phyloP scores from a whole-genome alignment of 1,140 invertebrate genomes.

The Vanessa atalanta region DNA sequence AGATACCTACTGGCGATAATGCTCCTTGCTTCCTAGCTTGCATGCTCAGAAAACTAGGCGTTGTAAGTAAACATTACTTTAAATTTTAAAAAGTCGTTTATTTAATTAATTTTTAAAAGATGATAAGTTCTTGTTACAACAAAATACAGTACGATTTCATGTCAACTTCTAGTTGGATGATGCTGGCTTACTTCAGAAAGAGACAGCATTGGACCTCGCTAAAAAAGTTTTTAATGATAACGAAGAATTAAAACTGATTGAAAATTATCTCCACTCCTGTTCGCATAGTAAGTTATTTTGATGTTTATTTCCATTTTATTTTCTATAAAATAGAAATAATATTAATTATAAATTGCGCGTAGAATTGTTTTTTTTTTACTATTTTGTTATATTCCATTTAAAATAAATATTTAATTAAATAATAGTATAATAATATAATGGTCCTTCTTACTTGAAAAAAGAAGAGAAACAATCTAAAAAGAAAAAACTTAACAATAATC shows the following conservation, averaged over 20 bases:
- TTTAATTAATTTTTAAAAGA: not conserved
- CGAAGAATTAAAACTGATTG: constrained; percentile 63
- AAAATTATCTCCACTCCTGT: constrained; percentile 65
- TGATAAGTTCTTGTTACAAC: no score
- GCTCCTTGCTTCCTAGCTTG: constrained; percentile 68
- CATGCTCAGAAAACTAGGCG: constrained; percentile 57
- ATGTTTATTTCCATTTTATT: not conserved
- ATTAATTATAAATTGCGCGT: no score
- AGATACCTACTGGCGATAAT: constrained; percentile 53
- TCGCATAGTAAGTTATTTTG: constrained; percentile 49
- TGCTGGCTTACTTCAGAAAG: constrained; percentile 60
- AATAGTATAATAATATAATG: no score
- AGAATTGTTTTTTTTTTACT: not conserved
- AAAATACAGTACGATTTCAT: constrained; percentile 8
- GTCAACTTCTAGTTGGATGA: constrained; percentile 55
- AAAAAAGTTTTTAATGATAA: constrained; percentile 58
- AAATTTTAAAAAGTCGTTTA: no score
- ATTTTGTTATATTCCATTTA: no score
- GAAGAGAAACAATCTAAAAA: no score
- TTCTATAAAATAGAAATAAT: no score
- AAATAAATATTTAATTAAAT: no score
- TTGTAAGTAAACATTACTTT: constrained; percentile 52
- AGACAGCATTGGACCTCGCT: constrained; percentile 56
- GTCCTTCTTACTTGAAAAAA: no score
- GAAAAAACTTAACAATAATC: no score